Evolutionary conservation across 2,888 invertebrate genomes (phyloP), one percentile per base, ranked within the genome.

Genomic region (Monopis laevigella): DNA sequence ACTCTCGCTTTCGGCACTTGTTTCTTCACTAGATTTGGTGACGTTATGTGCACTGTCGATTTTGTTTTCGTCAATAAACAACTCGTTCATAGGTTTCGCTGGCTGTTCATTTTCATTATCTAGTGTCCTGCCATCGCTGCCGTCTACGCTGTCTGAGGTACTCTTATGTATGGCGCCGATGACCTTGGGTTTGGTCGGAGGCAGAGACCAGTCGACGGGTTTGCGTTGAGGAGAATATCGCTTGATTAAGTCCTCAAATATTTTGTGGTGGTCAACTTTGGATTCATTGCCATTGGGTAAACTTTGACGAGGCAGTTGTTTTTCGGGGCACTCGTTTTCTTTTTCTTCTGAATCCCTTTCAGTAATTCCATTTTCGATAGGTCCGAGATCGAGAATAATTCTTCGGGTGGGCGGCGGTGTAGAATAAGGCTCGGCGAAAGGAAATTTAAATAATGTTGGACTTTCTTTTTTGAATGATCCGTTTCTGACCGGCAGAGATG

Each of bases 181-280:
- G n/a, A 80, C 65, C 48, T 68, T 62, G 2, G 80, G 77, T 48
- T 65, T 67, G 6, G 80, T 80, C 2, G 80, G 77, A 16, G 80
- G 80, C 48, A 80, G 56, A 41, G 64, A 69, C 77, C 78, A 77
- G 53, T 78, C 68, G 10, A 80, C 49, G 8, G 75, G 75, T 46
- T 78, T 78, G 32, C 75, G 68, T 46, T 77, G 75, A 8, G 80
- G 80, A 11, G 80, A 78, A 50, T 80, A 80, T 43, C 77, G 65
- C 49, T 80, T 80, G 13, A 78, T 56, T 44, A 80, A 56, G 46
- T 80, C 70, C 36, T 80, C 78, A 46, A 75, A 80, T 30, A 78
- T 48, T 52, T 78, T 75, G 49, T 78, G 78, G 45, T 66, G 73
- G 43, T 78, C 77, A 8, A 71, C 46, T 55, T 70, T 73, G 5